Conservation (phyloP, 2,888 invertebrate genomes). For the Augiades crinisus region DNA sequence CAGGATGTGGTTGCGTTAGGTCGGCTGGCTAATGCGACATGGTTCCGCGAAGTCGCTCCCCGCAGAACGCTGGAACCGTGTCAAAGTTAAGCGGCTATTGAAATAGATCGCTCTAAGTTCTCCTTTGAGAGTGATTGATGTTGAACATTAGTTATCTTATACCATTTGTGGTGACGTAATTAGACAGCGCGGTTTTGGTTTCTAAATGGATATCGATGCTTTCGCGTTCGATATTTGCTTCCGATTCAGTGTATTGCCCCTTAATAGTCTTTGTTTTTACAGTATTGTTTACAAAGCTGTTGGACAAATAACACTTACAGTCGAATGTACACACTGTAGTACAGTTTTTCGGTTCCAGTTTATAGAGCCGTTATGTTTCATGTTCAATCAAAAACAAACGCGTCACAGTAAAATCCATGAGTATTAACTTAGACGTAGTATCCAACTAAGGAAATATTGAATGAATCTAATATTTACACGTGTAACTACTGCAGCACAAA, state of each 20-base stretch:
- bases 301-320: no score
- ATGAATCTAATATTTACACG: no score
- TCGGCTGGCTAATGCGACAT: constrained; percentile 35
- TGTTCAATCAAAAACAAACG: no score
- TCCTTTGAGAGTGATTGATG: constrained; percentile 18
- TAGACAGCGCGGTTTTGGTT: not conserved
- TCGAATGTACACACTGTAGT: no score
- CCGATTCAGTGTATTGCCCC: not conserved
- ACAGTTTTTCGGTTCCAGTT: no score
- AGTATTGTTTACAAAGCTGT: not conserved
- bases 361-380: no score
- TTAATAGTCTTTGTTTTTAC: not conserved
- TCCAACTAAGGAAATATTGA: no score
- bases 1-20: constrained; percentile 50
- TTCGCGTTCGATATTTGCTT: not conserved
- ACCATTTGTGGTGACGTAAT: constrained; percentile 23
- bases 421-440: no score
- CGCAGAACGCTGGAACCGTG: constrained; percentile 37
- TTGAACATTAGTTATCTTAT: constrained; percentile 10
- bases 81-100: constrained; percentile 26
- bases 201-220: not conserved
- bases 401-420: no score
- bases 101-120: constrained; percentile 20
- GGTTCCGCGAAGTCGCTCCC: constrained; percentile 33
- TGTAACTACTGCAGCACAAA: no score